Evolutionary conservation across 2,113 vertebrate species (phyloP).

Genomic region (Clarias magur): DNA sequence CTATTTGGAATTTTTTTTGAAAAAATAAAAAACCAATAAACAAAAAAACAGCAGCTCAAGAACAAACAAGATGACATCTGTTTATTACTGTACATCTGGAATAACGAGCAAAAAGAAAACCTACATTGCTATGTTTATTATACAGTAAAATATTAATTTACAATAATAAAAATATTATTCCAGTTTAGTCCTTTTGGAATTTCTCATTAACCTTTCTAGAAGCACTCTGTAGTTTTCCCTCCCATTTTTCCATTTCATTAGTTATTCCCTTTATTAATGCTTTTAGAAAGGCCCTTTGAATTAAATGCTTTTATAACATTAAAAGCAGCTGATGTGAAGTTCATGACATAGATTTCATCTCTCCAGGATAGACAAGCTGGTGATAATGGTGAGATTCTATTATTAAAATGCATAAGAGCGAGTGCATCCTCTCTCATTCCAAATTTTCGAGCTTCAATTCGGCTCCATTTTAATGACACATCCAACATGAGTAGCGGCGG

Average conservation of each 20-base stretch:
- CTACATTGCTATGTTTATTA: neutral
- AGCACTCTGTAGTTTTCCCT: neutral
- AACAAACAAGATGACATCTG: neutral
- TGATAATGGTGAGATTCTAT: neutral
- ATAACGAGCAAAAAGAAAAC: neutral
- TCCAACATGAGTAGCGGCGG: neutral
- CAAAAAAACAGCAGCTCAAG: neutral
- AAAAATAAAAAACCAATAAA: neutral
- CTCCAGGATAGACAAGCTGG: neutral
- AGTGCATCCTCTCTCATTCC: neutral
- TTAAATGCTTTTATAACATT: neutral
- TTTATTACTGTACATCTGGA: neutral
- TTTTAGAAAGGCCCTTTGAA: constrained; percentile 2
- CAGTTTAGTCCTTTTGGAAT: too few relatives aligned
- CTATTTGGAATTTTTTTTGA: neutral
- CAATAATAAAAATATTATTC: neutral
- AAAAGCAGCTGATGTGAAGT: neutral
- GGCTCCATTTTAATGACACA: neutral
- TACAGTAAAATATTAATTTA: neutral
- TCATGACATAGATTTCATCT: neutral
- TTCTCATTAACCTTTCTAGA: neutral
- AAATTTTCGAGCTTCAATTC: neutral
- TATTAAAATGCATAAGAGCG: neutral
- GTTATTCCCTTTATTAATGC: neutral
- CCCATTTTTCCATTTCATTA: constrained; percentile 12